These are phyloP conservation scores for Aphelocoma coerulescens DNA, from an alignment of 2,113 vertebrate species.

Conservation along the genomic window DNA sequence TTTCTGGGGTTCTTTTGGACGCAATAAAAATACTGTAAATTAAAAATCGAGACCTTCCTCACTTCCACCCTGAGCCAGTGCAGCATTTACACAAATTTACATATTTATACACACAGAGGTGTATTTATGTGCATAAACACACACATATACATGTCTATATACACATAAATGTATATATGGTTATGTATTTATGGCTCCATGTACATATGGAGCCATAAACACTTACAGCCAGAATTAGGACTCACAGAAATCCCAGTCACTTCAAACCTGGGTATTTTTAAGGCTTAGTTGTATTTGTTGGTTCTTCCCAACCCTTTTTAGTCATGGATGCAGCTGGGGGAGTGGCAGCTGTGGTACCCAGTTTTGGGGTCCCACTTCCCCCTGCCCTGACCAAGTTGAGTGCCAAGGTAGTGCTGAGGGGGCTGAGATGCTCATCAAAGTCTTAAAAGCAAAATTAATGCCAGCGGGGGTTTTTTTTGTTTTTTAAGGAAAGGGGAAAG, in stretches of 20 bases:
- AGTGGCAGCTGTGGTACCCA: neutral
- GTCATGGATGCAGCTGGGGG: rapidly evolving
- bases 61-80: neutral
- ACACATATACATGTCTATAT: neutral
- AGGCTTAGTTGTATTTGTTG: neutral
- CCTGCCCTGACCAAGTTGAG: no score
- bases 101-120: neutral
- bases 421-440: neutral
- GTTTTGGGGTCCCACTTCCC: neutral
- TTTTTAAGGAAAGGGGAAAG: neutral
- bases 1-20: neutral
- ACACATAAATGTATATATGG: neutral
- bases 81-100: rapidly evolving
- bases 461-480: no score
- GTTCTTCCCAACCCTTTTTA: neutral
- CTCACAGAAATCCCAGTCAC: neutral
- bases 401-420: neutral
- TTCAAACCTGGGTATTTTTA: neutral
- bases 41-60: neutral
- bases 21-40: conserved; percentile 51
- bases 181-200: neutral
- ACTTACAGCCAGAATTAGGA: neutral
- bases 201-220: neutral
- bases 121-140: neutral
- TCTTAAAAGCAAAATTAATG: neutral